phyloP scores from a whole-genome alignment of 2,113 vertebrate genomes.

The Corapipo altera region DNA sequence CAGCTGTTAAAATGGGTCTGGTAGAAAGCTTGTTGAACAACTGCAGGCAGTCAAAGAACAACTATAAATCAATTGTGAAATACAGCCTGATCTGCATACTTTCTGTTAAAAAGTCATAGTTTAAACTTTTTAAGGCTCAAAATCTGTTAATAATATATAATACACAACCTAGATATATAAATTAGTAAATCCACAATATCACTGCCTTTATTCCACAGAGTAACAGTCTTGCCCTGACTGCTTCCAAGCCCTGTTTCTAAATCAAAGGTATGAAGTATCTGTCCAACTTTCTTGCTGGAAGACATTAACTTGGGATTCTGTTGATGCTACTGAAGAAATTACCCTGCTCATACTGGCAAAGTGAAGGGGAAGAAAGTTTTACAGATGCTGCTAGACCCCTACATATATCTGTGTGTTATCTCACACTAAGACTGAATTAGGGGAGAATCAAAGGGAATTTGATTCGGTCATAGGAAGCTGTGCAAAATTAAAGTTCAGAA shows the following conservation, averaged over 20 bases:
- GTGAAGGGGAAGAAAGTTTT: not conserved
- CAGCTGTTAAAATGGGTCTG: not conserved
- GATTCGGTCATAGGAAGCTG: not conserved
- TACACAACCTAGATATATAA: not conserved
- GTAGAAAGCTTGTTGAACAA: slow-evolving; percentile 2
- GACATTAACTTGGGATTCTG: not conserved
- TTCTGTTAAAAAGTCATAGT: not conserved
- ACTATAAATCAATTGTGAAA: not conserved
- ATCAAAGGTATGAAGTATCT: not conserved
- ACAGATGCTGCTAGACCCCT: not conserved
- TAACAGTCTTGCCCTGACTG: not conserved
- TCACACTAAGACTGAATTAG: not conserved
- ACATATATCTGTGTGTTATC: not conserved
- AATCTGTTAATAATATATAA: not conserved
- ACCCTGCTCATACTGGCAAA: not conserved
- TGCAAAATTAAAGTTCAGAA: not conserved
- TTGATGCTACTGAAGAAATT: not conserved
- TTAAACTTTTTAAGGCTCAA: not conserved
- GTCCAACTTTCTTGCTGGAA: not conserved
- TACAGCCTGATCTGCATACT: not conserved
- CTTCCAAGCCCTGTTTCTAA: not conserved
- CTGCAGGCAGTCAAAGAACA: not conserved
- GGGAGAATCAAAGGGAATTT: not conserved
- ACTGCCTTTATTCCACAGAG: not conserved
- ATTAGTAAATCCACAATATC: not conserved